Evolutionary conservation across 2,113 vertebrate species (phyloP).

Genomic region (Cyprinodon variegatus): DNA sequence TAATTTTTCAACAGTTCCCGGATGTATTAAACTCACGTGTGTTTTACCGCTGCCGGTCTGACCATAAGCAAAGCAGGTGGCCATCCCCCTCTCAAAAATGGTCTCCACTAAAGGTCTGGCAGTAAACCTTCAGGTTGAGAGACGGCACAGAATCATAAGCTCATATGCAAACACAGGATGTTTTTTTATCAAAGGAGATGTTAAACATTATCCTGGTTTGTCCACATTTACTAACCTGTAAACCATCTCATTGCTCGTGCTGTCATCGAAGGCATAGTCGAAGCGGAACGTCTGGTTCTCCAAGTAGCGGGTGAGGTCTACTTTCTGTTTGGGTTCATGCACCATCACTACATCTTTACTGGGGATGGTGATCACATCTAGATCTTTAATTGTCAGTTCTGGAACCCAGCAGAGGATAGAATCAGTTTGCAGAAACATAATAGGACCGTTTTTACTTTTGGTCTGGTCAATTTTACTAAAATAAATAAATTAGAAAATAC

Average conservation of each 20-base stretch:
- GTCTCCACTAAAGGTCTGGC: conserved; percentile 97
- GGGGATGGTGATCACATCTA: conserved; percentile 98
- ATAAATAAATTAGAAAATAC: too few relatives aligned
- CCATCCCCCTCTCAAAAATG: conserved; percentile 98
- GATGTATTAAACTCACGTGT: conserved; percentile 82
- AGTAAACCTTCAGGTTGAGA: conserved; percentile 85
- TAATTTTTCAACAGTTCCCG: neutral
- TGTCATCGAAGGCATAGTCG: conserved; percentile 97
- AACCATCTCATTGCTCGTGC: conserved; percentile 96
- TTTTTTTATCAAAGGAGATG: neutral
- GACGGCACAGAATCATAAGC: neutral
- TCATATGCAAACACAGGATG: neutral
- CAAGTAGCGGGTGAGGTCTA: conserved; percentile 95
- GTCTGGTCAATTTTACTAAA: neutral
- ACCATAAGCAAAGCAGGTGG: conserved; percentile 97
- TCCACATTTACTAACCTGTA: conserved; percentile 83
- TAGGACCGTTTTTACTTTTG: neutral
- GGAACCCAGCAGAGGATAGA: conserved; percentile 23
- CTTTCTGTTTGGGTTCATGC: conserved; percentile 98
- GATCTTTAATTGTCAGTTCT: conserved; percentile 92
- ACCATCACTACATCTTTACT: conserved; percentile 99
- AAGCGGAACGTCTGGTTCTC: conserved; percentile 99
- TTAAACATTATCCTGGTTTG: neutral
- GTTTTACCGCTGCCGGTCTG: conserved; percentile 99
- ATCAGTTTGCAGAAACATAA: neutral